Conservation (phyloP, 1,140 invertebrate genomes). For the Ostrea edulis region DNA sequence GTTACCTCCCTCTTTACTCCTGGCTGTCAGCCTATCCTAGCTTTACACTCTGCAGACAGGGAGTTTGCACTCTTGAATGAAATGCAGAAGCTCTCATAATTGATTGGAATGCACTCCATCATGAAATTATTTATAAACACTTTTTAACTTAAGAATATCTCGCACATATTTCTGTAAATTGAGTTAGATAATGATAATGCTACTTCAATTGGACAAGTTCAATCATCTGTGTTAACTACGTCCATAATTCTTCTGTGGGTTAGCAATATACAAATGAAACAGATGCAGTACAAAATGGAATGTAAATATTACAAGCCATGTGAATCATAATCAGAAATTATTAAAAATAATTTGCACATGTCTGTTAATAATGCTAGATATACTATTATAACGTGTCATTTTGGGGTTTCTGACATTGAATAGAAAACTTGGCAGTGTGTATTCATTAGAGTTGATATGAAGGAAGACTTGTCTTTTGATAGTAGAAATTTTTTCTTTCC, state of each 20-base stretch:
- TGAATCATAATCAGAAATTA: no score
- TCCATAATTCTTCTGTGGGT: no score
- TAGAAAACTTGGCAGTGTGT: not conserved
- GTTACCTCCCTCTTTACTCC: not conserved
- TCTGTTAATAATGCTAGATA: no score
- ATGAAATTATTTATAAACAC: conserved; percentile 13
- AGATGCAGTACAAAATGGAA: no score
- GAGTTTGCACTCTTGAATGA: conserved; percentile 24
- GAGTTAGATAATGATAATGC: no score
- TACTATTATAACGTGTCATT: not conserved
- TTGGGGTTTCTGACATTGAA: not conserved
- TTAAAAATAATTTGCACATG: no score
- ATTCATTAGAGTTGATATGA: not conserved
- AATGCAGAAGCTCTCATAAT: conserved; percentile 29
- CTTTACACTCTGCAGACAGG: not conserved
- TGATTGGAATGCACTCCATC: conserved; percentile 31
- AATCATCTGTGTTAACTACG: no score
- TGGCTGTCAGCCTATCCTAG: conserved; percentile 16
- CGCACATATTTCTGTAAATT: not conserved
- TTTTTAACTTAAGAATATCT: not conserved
- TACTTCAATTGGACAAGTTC: no score
- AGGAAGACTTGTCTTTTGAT: not conserved
- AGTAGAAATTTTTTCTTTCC: not conserved
- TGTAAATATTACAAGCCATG: no score
- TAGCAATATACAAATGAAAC: no score